Evolutionary conservation across 1,140 invertebrate species (phyloP).

Genomic region (Drosophila lacertosa): DNA sequence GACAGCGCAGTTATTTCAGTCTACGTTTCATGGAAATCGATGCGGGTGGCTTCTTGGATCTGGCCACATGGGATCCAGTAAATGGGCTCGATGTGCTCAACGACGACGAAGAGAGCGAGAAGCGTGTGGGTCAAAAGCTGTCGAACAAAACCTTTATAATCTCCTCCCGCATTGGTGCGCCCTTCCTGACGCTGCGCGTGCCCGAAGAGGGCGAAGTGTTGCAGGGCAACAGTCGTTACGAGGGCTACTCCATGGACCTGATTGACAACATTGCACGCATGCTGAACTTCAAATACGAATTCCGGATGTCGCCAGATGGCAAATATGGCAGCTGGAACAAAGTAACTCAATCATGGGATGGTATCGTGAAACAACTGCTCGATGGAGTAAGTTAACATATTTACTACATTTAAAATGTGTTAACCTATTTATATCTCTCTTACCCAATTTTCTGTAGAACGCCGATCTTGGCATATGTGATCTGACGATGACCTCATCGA

Average conservation of each 20-base stretch:
- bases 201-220: constrained; percentile 83
- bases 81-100: constrained; percentile 85
- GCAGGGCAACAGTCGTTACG: constrained; percentile 87
- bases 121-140: constrained; percentile 84
- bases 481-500: constrained; percentile 94
- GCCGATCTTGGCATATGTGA: constrained; percentile 96
- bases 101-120: constrained; percentile 84
- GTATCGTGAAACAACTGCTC: constrained; percentile 92
- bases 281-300: constrained; percentile 91
- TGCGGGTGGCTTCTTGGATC: constrained; percentile 85
- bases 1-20: constrained; percentile 89
- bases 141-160: constrained; percentile 86
- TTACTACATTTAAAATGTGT: too few relatives aligned
- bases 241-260: constrained; percentile 93
- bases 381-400: constrained; percentile 87
- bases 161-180: constrained; percentile 88
- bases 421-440: background rate
- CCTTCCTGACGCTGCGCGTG: constrained; percentile 87
- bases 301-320: constrained; percentile 88
- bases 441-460: constrained; percentile 86
- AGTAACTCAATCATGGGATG: constrained; percentile 92
- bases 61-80: constrained; percentile 87
- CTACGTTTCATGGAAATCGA: constrained; percentile 90
- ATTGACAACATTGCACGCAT: constrained; percentile 90
- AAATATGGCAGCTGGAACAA: constrained; percentile 90